Conservation (phyloP, 2,888 invertebrate species). For the Habroteleia sp. region DNA sequence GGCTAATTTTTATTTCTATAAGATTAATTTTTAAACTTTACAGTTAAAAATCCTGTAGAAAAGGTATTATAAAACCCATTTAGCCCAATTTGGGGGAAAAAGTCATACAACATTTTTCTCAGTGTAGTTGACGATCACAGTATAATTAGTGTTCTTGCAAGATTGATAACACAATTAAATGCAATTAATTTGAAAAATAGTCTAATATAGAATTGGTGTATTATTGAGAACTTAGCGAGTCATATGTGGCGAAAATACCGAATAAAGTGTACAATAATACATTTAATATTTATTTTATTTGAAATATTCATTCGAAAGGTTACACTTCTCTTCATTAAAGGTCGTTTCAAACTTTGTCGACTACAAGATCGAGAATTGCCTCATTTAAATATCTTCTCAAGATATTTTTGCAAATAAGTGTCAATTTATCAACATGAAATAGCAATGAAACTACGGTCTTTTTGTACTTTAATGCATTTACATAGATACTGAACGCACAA, state of each 20-base stretch:
- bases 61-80: no score
- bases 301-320: slow-evolving; percentile 4
- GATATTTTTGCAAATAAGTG: slow-evolving; percentile 21
- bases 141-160: slow-evolving; percentile 1
- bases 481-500: no score
- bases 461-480: background rate
- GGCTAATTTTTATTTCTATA: no score
- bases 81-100: no score
- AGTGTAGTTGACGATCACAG: no score
- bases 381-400: background rate
- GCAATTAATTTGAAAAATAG: slow-evolving; percentile 27
- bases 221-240: slow-evolving; percentile 9
- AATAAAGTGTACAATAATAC: slow-evolving; percentile 18
- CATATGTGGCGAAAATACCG: slow-evolving; percentile 3
- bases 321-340: slow-evolving; percentile 23
- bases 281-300: slow-evolving; percentile 32
- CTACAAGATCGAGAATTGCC: slow-evolving; percentile 1
- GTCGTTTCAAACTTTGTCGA: slow-evolving; percentile 5
- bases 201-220: slow-evolving; percentile 6
- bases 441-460: background rate
- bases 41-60: no score
- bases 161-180: slow-evolving; percentile 17
- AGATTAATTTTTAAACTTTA: no score
- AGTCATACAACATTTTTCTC: no score
- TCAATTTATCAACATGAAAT: background rate